Conservation (phyloP, 2,113 vertebrate species). For the Cheilinus undulatus region DNA sequence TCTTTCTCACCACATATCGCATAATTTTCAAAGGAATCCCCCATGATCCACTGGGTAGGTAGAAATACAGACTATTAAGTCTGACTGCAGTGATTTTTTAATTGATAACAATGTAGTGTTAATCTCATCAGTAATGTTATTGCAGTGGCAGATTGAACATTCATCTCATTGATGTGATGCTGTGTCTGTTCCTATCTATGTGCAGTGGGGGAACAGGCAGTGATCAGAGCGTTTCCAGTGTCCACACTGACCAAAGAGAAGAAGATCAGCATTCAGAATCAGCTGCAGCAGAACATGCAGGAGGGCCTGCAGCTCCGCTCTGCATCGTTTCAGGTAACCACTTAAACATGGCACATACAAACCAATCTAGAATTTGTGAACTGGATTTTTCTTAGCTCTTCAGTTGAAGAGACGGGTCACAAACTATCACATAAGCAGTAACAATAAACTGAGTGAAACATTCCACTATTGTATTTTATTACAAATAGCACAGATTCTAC, state of each 20-base stretch:
- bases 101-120: background rate
- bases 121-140: background rate
- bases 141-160: background rate
- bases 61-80: background rate
- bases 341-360: background rate
- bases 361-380: no score
- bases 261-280: constrained; percentile 96
- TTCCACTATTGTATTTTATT: constrained; percentile 13
- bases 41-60: constrained; percentile 92
- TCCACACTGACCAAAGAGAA: constrained; percentile 96
- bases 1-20: constrained; percentile 97
- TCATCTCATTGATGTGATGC: background rate
- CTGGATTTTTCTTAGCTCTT: background rate
- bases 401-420: background rate
- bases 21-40: constrained; percentile 97
- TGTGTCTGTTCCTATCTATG: constrained; percentile 41
- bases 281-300: constrained; percentile 95
- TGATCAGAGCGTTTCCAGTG: constrained; percentile 94
- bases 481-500: constrained; percentile 28
- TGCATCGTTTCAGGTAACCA: constrained; percentile 92
- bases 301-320: constrained; percentile 96
- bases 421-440: background rate
- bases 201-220: constrained; percentile 93
- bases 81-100: background rate
- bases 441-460: constrained; percentile 10